These are phyloP conservation scores for Onychorhynchus coronatus DNA, from an alignment of 2,113 vertebrate species.

Conservation along the genomic window DNA sequence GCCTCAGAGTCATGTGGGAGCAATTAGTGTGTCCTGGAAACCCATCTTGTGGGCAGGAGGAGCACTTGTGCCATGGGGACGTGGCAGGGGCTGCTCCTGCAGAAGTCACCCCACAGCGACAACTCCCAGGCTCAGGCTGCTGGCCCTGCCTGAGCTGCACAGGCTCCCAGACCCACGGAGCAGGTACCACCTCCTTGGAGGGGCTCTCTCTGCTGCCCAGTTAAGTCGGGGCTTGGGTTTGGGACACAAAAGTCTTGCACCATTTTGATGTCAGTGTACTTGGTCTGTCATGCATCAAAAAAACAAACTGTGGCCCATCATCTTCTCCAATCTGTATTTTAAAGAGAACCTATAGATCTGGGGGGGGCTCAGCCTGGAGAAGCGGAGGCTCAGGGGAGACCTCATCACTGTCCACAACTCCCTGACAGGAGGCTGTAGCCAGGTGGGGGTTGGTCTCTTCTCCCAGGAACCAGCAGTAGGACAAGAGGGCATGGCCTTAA, in stretches of 20 bases:
- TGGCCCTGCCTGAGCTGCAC: not conserved
- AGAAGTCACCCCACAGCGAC: not conserved
- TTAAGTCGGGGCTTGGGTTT: not conserved
- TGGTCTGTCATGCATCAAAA: not conserved
- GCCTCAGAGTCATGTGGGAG: not conserved
- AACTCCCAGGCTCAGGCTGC: rapidly evolving
- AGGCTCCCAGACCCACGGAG: rapidly evolving
- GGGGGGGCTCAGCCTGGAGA: no score
- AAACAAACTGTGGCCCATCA: not conserved
- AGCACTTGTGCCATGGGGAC: not conserved
- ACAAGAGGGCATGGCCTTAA: no score
- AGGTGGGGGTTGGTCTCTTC: no score
- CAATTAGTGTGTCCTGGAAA: not conserved
- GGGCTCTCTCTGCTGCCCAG: not conserved
- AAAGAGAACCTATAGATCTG: not conserved
- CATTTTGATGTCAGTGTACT: not conserved
- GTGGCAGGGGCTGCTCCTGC: not conserved
- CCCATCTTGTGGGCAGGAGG: not conserved
- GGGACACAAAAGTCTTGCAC: not conserved
- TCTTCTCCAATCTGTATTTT: not conserved
- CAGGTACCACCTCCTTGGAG: not conserved
- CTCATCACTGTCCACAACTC: no score
- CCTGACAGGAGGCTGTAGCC: no score
- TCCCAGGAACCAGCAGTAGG: no score
- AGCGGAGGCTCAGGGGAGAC: no score